Evolutionary conservation across 2,888 invertebrate species (phyloP).

Genomic region (Erebia aethiops): DNA sequence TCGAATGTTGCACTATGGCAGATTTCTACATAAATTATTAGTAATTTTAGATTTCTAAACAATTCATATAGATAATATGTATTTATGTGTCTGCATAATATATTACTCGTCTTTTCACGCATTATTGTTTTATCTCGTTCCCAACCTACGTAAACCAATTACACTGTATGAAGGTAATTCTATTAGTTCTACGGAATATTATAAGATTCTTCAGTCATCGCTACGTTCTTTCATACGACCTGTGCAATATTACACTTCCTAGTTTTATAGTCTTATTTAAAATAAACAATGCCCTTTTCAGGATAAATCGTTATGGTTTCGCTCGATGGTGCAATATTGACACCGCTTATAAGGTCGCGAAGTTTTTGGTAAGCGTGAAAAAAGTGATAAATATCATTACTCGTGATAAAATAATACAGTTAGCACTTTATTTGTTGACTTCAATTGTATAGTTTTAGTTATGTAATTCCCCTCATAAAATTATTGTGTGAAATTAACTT

Average conservation of each 20-base stretch:
- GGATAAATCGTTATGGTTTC: slow-evolving; percentile 27
- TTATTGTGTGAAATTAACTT: neutral
- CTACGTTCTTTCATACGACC: slow-evolving; percentile 42
- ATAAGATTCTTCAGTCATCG: slow-evolving; percentile 45
- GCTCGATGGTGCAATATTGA: slow-evolving; percentile 32
- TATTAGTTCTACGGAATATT: slow-evolving; percentile 52
- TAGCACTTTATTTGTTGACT: neutral
- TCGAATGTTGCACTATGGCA: neutral
- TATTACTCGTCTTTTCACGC: slow-evolving; percentile 13
- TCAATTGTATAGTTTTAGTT: neutral
- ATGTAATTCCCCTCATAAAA: slow-evolving; percentile 3
- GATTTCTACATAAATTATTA: slow-evolving; percentile 5
- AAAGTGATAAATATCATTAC: neutral
- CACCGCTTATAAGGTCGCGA: slow-evolving; percentile 19
- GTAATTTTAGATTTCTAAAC: slow-evolving; percentile 9
- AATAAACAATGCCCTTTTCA: slow-evolving; percentile 6
- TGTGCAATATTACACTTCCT: neutral
- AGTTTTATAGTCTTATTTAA: neutral
- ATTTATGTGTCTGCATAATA: slow-evolving; percentile 12
- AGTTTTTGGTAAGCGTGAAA: slow-evolving; percentile 22
- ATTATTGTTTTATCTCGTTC: slow-evolving; percentile 34
- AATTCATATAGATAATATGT: neutral
- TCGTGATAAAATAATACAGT: neutral
- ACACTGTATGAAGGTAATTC: slow-evolving; percentile 56
- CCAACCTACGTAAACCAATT: slow-evolving; percentile 40